phyloP scores from a whole-genome alignment of 2,888 invertebrate species.

The Plagiodera versicolora region DNA sequence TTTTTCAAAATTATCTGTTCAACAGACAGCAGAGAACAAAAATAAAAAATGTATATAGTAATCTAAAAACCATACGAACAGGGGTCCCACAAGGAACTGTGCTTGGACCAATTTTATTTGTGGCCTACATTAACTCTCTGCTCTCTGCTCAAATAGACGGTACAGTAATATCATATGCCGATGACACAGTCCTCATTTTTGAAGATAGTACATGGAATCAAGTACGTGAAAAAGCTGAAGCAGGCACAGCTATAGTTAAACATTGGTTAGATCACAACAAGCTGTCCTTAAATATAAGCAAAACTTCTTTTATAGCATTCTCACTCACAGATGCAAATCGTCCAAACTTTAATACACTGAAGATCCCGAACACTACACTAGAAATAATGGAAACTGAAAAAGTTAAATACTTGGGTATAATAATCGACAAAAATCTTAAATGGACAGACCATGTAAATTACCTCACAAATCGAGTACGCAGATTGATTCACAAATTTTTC shows the following conservation, averaged over 20 bases:
- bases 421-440: too few species aligned
- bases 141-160: background rate
- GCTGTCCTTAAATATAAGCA: too few species aligned
- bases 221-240: background rate
- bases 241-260: background rate
- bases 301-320: too few species aligned
- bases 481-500: too few species aligned
- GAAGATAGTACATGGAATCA: background rate
- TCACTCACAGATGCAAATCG: too few species aligned
- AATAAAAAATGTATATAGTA: background rate
- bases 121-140: background rate
- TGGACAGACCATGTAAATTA: too few species aligned
- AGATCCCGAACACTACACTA: background rate
- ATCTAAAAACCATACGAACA: background rate
- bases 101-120: too few species aligned
- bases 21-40: background rate
- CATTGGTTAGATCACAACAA: background rate
- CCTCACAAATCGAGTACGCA: too few species aligned
- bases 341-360: background rate
- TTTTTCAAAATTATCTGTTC: too few species aligned
- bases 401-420: too few species aligned
- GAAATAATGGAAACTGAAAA: too few species aligned
- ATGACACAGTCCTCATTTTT: constrained; percentile 1
- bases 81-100: background rate
- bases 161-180: too few species aligned